Conservation (phyloP, 37 sponge, comb jelly and placozoan species). For the Beroe forskalii region DNA sequence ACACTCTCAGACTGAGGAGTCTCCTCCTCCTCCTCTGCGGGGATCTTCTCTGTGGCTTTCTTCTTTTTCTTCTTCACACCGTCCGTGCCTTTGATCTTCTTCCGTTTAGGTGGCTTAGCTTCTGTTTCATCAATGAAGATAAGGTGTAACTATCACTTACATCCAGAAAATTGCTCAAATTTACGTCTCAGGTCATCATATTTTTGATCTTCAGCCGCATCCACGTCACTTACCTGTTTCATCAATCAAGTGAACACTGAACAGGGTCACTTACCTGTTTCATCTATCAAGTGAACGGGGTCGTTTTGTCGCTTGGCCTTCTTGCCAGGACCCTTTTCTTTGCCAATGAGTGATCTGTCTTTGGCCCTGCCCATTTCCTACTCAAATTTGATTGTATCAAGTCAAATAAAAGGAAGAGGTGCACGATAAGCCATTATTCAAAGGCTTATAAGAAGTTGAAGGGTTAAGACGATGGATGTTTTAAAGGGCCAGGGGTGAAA, state of each 20-base stretch:
- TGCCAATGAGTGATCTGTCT: slow-evolving; percentile 39
- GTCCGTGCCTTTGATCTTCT: neutral
- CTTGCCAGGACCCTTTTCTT: slow-evolving; percentile 49
- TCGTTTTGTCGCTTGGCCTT: slow-evolving; percentile 22
- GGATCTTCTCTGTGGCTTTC: neutral
- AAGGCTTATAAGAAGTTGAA: too few species aligned
- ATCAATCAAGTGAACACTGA: slow-evolving; percentile 13
- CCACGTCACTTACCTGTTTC: neutral
- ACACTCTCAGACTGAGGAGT: neutral
- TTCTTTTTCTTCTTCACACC: neutral
- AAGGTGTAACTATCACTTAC: too few species aligned
- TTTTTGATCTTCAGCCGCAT: too few species aligned
- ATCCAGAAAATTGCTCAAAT: too few species aligned
- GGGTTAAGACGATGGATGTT: too few species aligned
- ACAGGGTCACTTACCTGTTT: neutral
- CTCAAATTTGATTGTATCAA: too few species aligned
- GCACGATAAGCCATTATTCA: too few species aligned
- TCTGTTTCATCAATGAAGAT: too few species aligned
- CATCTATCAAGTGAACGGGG: slow-evolving; percentile 12
- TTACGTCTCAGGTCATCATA: too few species aligned
- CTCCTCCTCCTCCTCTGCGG: neutral
- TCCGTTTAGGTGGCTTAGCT: slow-evolving; percentile 6
- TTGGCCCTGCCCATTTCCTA: slow-evolving; percentile 33
- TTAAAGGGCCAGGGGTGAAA: too few species aligned
- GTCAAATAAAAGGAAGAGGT: too few species aligned